These are phyloP conservation scores for Lipotes vexillifer DNA, from an alignment of 2,113 vertebrate species.

Conservation along the genomic window DNA sequence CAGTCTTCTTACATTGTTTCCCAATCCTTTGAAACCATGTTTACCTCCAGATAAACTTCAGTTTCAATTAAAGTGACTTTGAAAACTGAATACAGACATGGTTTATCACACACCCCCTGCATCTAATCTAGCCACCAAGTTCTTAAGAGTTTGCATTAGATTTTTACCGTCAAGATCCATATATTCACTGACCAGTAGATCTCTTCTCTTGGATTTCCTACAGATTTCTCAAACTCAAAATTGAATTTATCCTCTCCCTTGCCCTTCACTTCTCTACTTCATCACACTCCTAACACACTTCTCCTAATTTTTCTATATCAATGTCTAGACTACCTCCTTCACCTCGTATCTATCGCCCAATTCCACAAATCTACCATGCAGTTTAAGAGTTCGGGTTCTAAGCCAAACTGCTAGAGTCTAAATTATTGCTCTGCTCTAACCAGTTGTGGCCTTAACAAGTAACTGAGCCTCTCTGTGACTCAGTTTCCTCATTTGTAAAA, in stretches of 20 bases:
- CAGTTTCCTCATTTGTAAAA: neutral
- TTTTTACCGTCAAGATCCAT: neutral
- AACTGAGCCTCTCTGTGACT: neutral
- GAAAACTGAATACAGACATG: neutral
- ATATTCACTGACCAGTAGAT: neutral
- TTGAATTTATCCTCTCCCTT: neutral
- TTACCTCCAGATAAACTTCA: neutral
- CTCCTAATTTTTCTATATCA: neutral
- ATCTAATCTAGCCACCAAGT: neutral
- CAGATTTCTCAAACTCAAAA: neutral
- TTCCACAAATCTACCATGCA: neutral
- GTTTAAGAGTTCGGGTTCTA: neutral
- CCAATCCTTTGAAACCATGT: neutral
- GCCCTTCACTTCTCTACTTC: neutral
- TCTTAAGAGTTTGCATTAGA: neutral
- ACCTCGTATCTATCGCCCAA: neutral
- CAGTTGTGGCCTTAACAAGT: neutral
- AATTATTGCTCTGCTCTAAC: neutral
- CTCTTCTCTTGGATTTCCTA: neutral
- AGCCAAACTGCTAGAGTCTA: neutral
- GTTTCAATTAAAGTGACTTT: slow-evolving; percentile 3
- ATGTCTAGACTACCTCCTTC: neutral
- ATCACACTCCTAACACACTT: neutral
- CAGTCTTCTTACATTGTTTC: neutral
- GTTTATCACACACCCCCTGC: neutral